A percentile compares a stretch with the other conserved stretches of the same genome.
phyloP scores from a whole-genome alignment of 2,888 invertebrate species.

The Temnothorax ravouxi region DNA sequence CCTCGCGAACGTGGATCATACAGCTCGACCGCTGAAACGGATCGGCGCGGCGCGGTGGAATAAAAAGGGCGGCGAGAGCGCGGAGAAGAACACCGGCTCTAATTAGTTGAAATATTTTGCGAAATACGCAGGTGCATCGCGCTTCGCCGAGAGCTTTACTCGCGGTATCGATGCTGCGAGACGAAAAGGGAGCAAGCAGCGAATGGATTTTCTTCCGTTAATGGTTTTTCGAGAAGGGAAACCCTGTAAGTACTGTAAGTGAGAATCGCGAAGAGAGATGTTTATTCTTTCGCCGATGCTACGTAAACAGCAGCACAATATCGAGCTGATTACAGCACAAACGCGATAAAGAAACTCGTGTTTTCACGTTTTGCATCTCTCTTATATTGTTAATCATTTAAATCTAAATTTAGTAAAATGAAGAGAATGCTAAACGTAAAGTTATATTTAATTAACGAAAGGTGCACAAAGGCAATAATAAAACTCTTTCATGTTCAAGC shows the following conservation, averaged over 20 bases:
- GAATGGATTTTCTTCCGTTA: neutral
- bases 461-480: neutral
- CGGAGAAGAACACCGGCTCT: slow-evolving; percentile 49
- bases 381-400: neutral
- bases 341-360: slow-evolving; percentile 8
- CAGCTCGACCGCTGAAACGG: slow-evolving; percentile 30
- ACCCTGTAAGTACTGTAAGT: neutral
- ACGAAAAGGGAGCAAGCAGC: neutral
- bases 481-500: no score
- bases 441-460: slow-evolving; percentile 30
- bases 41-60: neutral
- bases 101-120: slow-evolving; percentile 62
- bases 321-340: neutral
- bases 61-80: slow-evolving; percentile 33
- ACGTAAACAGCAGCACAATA: neutral
- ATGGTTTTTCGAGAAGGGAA: slow-evolving; percentile 12
- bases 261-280: neutral
- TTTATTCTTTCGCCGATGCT: slow-evolving; percentile 27
- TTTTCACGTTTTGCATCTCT: neutral
- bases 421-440: neutral
- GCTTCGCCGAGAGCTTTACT: neutral
- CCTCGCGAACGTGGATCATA: slow-evolving; percentile 41
- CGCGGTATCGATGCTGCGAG: neutral
- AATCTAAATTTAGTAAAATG: neutral
- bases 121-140: slow-evolving; percentile 44